A percentile compares a stretch with the other conserved stretches of the same genome.
phyloP scores from a whole-genome alignment of 2,888 invertebrate genomes.

The Drosophila gaucha region DNA sequence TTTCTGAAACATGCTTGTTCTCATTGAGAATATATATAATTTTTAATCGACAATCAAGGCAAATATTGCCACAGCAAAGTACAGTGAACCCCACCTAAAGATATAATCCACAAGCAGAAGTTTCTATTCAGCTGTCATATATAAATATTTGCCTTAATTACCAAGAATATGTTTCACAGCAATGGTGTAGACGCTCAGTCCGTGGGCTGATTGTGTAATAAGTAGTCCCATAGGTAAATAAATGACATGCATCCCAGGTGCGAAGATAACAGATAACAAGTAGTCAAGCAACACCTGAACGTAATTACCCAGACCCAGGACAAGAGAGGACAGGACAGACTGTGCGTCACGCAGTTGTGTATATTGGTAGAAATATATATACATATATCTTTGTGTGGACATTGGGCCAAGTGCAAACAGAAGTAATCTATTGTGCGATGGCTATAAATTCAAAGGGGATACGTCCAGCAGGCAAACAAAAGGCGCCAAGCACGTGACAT shows the following conservation, averaged over 20 bases:
- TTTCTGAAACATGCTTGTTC: too few species aligned
- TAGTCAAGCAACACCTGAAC: slow-evolving; percentile 57
- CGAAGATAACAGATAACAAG: slow-evolving; percentile 68
- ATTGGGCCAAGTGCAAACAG: slow-evolving; percentile 49
- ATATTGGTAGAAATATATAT: not conserved
- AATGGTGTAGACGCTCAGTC: not conserved
- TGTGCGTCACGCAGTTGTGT: not conserved
- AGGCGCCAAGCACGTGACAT: slow-evolving; percentile 75
- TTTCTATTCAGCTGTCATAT: slow-evolving; percentile 15
- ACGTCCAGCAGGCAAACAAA: slow-evolving; percentile 69
- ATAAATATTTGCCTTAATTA: slow-evolving; percentile 34
- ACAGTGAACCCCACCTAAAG: not conserved
- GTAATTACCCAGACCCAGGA: slow-evolving; percentile 58
- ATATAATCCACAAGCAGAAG: not conserved
- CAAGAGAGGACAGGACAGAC: slow-evolving; percentile 1
- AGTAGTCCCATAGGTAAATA: slow-evolving; percentile 36
- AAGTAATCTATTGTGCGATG: slow-evolving; percentile 62
- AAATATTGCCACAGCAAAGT: not conserved
- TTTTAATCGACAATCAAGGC: not conserved
- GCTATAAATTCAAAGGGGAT: slow-evolving; percentile 61
- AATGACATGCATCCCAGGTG: slow-evolving; percentile 53
- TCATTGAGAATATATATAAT: too few species aligned
- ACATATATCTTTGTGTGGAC: slow-evolving; percentile 7
- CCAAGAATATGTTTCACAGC: slow-evolving; percentile 11
- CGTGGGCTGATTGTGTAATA: slow-evolving; percentile 5